A percentile compares a stretch with the other conserved stretches of the same genome.
These are phyloP conservation scores for Pyrrhia umbra DNA, from an alignment of 2,888 invertebrate species.

Conservation along the genomic window DNA sequence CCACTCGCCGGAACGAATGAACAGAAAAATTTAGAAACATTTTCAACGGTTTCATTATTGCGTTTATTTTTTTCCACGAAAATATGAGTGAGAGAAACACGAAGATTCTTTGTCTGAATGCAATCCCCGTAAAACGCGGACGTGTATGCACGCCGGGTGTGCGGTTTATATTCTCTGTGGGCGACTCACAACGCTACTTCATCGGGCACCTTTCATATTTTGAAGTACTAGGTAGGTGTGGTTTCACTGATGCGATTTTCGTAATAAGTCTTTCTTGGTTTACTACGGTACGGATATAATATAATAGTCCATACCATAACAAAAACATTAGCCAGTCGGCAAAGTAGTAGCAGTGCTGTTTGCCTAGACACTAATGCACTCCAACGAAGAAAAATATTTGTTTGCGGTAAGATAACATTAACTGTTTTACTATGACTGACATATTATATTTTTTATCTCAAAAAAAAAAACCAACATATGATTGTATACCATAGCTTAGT, in stretches of 20 bases:
- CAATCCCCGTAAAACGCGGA: constrained; percentile 82
- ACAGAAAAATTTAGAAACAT: constrained; percentile 10
- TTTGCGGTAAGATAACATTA: no score
- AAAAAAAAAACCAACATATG: no score
- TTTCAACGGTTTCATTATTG: constrained; percentile 33
- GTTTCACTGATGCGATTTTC: constrained; percentile 50
- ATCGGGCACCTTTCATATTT: constrained; percentile 77
- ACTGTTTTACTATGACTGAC: no score
- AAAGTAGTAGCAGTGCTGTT: no score
- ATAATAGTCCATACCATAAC: no score
- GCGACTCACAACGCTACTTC: constrained; percentile 67
- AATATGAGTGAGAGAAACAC: constrained; percentile 19
- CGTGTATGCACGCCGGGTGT: constrained; percentile 60
- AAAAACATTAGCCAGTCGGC: no score
- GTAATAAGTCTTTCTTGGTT: background rate
- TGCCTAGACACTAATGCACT: no score
- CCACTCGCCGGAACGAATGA: constrained; percentile 8
- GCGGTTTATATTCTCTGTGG: constrained; percentile 62
- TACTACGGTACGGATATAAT: no score
- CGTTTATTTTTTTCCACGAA: constrained; percentile 29
- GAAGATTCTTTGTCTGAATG: constrained; percentile 70
- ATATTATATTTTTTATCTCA: no score
- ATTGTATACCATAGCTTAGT: no score
- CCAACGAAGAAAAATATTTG: no score
- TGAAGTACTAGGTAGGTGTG: constrained; percentile 67